A percentile compares a stretch with the other conserved stretches of the same genome.
These are phyloP conservation scores for Malurus leucopterus DNA, from an alignment of 2,797 vertebrate species.

Conservation along the genomic window DNA sequence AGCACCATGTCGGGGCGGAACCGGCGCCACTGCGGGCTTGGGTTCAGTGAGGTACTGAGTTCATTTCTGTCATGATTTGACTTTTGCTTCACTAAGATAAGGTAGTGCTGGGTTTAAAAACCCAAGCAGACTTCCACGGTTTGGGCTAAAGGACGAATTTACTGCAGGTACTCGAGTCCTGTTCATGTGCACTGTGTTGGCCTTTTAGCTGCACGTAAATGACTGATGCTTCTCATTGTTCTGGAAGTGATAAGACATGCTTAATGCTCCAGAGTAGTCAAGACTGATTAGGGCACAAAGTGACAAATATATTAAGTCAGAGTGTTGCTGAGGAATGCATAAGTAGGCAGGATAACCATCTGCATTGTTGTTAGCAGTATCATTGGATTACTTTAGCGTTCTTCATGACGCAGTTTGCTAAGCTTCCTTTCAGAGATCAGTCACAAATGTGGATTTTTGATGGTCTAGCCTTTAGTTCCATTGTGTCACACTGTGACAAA, in stretches of 20 bases:
- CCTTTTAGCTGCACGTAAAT: neutral
- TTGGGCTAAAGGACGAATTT: neutral
- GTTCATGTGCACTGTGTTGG: neutral
- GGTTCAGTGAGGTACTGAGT: slow-evolving; percentile 87
- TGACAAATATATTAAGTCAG: neutral
- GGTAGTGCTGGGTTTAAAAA: neutral
- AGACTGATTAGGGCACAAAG: neutral
- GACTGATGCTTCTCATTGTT: neutral
- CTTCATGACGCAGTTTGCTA: neutral
- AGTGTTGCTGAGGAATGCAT: neutral
- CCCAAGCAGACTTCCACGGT: neutral
- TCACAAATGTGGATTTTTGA: neutral
- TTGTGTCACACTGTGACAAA: neutral
- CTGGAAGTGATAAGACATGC: neutral
- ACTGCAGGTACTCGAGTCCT: neutral
- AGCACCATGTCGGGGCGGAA: slow-evolving; percentile 90
- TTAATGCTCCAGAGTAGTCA: neutral
- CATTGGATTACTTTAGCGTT: neutral
- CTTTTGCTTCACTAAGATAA: neutral
- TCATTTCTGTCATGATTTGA: neutral
- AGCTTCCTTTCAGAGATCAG: neutral
- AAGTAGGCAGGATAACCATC: neutral
- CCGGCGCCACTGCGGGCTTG: slow-evolving; percentile 90
- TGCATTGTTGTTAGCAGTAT: neutral
- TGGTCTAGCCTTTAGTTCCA: neutral